Evolutionary conservation across 2,113 vertebrate species (phyloP).

Genomic region (Peromyscus polionotus): DNA sequence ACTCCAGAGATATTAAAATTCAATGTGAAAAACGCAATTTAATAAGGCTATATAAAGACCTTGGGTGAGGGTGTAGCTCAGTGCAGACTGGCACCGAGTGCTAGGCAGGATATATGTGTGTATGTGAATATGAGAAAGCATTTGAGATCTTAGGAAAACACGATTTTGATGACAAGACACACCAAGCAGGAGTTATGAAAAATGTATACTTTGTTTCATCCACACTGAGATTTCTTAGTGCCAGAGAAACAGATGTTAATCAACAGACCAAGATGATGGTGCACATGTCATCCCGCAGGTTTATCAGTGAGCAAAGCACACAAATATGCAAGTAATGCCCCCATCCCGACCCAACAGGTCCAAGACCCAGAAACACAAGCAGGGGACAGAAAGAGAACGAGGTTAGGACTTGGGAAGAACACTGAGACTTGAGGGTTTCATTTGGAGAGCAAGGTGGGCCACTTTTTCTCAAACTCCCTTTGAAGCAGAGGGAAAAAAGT

Average conservation of each 20-base stretch:
- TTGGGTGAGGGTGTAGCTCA: not conserved
- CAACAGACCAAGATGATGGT: not conserved
- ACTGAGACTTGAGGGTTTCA: not conserved
- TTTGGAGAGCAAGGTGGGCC: not conserved
- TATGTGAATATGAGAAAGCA: not conserved
- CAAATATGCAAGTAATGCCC: not conserved
- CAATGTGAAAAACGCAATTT: not conserved
- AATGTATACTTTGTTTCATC: not conserved
- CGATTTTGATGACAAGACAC: not conserved
- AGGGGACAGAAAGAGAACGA: not conserved
- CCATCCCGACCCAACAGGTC: not conserved
- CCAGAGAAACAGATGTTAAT: not conserved
- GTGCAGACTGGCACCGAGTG: no score
- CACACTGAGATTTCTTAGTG: not conserved
- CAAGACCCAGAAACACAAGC: not conserved
- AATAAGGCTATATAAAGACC: not conserved
- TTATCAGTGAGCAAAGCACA: not conserved
- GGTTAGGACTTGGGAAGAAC: not conserved
- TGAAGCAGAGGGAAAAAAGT: no score
- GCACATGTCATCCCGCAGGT: rapidly evolving
- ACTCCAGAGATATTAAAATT: not conserved
- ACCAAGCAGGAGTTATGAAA: not conserved
- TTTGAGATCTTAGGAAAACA: not conserved
- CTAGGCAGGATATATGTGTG: not conserved
- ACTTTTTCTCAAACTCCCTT: no score